A percentile compares a stretch with the other conserved stretches of the same genome.
These are phyloP conservation scores for Actinia equina DNA, from an alignment of 64 coral and sea anemone species.

Conservation along the genomic window DNA sequence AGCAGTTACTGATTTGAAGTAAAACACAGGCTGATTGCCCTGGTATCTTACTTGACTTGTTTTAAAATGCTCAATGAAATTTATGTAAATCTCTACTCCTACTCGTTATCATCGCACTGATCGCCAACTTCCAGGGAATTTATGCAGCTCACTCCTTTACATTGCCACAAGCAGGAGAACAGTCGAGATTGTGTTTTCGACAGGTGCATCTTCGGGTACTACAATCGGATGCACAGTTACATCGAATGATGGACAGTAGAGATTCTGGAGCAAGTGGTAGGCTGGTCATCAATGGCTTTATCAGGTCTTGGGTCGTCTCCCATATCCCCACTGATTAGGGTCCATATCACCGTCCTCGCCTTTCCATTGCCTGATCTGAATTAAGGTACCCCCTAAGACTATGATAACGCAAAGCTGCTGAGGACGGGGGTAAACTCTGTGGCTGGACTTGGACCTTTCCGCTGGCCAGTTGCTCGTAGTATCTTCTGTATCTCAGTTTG, in stretches of 20 bases:
- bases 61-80: too few species aligned
- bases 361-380: slow-evolving; percentile 29
- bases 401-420: neutral
- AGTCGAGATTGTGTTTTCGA: slow-evolving; percentile 40
- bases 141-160: too few species aligned
- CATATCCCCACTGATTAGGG: neutral
- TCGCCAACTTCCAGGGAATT: too few species aligned
- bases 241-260: slow-evolving; percentile 36
- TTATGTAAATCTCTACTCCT: too few species aligned
- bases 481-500: slow-evolving; percentile 35
- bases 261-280: slow-evolving; percentile 29
- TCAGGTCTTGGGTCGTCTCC: too few species aligned
- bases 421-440: slow-evolving; percentile 6
- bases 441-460: slow-evolving; percentile 17
- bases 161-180: neutral
- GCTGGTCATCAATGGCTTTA: slow-evolving; percentile 18
- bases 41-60: too few species aligned
- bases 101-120: too few species aligned
- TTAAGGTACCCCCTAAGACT: slow-evolving; percentile 31
- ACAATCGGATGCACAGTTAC: slow-evolving; percentile 47
- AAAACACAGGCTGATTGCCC: too few species aligned
- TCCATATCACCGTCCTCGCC: slow-evolving; percentile 18
- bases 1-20: too few species aligned
- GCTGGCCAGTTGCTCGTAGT: slow-evolving; percentile 41
- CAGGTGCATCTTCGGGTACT: slow-evolving; percentile 42